Evolutionary conservation across 2,797 vertebrate species (phyloP).

Genomic region (Antrozous pallidus): DNA sequence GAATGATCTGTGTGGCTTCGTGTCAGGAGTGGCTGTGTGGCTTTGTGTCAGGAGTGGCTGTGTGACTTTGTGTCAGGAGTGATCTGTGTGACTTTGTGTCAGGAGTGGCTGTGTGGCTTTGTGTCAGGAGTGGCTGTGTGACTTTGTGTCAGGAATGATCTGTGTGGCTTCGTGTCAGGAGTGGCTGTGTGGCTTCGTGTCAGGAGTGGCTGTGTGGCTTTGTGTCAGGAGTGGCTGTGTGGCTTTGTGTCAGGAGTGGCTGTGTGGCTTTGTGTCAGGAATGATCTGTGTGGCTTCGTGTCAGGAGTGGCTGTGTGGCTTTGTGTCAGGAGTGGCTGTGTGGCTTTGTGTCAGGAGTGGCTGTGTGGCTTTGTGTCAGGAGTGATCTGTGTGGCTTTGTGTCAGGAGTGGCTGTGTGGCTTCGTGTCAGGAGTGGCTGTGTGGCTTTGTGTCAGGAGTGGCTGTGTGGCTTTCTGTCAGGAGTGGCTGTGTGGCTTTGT

Average conservation of each 20-base stretch:
- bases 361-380: no score
- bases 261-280: no score
- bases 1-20: no score
- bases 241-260: neutral
- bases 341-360: neutral
- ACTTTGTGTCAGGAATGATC: neutral
- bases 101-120: no score
- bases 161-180: no score
- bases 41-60: neutral
- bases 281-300: neutral
- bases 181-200: neutral
- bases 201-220: no score
- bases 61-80: neutral
- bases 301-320: no score
- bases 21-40: neutral
- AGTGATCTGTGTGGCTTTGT: neutral
- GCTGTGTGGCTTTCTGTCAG: no score
- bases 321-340: neutral
- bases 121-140: neutral
- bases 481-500: neutral
- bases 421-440: neutral
- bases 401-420: neutral
- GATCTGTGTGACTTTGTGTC: neutral
- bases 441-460: neutral
- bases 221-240: neutral